These are phyloP conservation scores for Anabacerthia variegaticeps DNA, from an alignment of 2,797 vertebrate genomes.

Conservation along the genomic window DNA sequence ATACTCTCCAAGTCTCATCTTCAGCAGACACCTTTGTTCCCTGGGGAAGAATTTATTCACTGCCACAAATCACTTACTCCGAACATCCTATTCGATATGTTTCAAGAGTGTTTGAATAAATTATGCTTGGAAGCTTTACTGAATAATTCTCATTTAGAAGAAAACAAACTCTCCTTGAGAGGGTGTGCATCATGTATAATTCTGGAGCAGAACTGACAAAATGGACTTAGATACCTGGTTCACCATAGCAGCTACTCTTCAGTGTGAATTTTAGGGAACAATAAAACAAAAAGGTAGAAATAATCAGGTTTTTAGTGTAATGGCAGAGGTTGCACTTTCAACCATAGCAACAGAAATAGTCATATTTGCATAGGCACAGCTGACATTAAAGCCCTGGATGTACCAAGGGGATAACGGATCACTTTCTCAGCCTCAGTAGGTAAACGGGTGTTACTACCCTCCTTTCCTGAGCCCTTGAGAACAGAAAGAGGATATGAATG, in stretches of 20 bases:
- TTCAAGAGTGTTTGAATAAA: slow-evolving; percentile 33
- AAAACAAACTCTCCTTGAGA: not conserved
- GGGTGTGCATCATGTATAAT: not conserved
- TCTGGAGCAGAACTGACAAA: not conserved
- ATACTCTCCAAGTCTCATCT: slow-evolving; percentile 11
- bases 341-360: not conserved
- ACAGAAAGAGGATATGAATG: not conserved
- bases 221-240: not conserved
- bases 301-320: not conserved
- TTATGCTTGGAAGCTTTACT: not conserved
- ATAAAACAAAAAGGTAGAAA: not conserved
- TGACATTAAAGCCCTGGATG: not conserved
- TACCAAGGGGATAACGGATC: not conserved
- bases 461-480: not conserved
- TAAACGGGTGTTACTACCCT: not conserved
- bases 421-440: not conserved
- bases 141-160: slow-evolving; percentile 1
- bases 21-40: slow-evolving; percentile 11
- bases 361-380: not conserved
- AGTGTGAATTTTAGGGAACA: not conserved
- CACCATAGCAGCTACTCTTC: not conserved
- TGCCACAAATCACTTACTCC: slow-evolving; percentile 7
- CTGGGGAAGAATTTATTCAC: not conserved
- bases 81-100: not conserved
- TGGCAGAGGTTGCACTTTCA: not conserved